A percentile compares a stretch with the other conserved stretches of the same genome.
phyloP scores from a whole-genome alignment of 1,140 invertebrate genomes.

The Metaphire vulgaris region DNA sequence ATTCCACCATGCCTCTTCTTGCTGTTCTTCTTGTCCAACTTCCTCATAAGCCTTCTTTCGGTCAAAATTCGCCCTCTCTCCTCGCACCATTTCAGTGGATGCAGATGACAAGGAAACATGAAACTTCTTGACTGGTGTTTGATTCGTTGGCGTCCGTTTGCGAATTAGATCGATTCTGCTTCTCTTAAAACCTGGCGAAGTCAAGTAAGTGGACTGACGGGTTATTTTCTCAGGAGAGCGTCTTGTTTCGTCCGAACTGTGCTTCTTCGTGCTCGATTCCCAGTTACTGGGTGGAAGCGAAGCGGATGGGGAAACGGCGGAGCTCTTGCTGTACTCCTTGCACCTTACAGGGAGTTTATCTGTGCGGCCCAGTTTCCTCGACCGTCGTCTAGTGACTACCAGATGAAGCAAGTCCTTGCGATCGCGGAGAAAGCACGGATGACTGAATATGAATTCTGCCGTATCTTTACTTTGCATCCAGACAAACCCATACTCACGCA shows the following conservation, averaged over 20 bases:
- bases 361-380: neutral
- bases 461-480: slow-evolving; percentile 11
- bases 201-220: no score
- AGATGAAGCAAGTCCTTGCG: slow-evolving; percentile 14
- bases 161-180: neutral
- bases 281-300: neutral
- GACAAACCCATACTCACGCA: slow-evolving; percentile 25
- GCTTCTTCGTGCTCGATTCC: neutral
- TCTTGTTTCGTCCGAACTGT: neutral
- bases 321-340: neutral
- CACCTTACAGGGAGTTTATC: neutral
- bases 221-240: no score
- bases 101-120: neutral
- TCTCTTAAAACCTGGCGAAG: no score
- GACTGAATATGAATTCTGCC: slow-evolving; percentile 19
- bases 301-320: neutral
- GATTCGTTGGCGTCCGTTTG: neutral
- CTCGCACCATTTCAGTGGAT: neutral
- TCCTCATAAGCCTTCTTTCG: neutral
- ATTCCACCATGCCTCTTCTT: neutral
- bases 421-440: slow-evolving; percentile 14
- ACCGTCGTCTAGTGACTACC: slow-evolving; percentile 17
- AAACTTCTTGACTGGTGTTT: no score
- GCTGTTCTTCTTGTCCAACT: neutral
- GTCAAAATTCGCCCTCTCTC: neutral